Conservation (phyloP, 1,140 invertebrate genomes). For the Tribolium castaneum region DNA sequence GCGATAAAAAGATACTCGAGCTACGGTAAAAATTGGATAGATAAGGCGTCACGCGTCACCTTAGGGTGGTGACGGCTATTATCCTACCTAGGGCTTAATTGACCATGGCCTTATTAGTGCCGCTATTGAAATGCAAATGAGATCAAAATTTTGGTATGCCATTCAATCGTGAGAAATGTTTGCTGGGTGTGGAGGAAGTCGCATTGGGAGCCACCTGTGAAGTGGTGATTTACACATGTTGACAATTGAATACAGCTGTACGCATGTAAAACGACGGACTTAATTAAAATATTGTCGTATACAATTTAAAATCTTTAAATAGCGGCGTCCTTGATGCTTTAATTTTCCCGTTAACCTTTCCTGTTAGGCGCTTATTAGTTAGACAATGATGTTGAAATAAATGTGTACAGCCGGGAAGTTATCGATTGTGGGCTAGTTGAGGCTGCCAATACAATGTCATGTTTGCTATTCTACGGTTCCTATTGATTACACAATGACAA, state of each 20-base stretch:
- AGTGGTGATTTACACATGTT: not conserved
- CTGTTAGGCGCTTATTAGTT: not conserved
- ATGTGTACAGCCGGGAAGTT: not conserved
- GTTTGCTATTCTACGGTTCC: not conserved
- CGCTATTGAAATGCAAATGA: no score
- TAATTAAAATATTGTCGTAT: not conserved
- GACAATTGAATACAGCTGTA: not conserved
- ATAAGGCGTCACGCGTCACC: not conserved
- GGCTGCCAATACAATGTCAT: not conserved
- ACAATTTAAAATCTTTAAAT: not conserved
- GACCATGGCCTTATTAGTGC: no score
- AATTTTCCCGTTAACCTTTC: not conserved
- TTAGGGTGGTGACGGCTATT: not conserved
- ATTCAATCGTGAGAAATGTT: no score
- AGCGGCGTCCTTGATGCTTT: not conserved
- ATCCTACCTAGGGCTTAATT: no score
- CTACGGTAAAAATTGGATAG: not conserved
- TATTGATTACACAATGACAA: not conserved
- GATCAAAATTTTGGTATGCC: no score
- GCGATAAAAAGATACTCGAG: not conserved
- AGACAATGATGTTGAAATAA: not conserved
- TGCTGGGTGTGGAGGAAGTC: no score
- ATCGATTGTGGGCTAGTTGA: not conserved
- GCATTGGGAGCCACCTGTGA: not conserved
- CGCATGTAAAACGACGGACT: not conserved